Percentiles rank a stretch among this genome's conserved stretches.
phyloP scores from a whole-genome alignment of 92 coral and sea anemone species.

The Bergia sp. region DNA sequence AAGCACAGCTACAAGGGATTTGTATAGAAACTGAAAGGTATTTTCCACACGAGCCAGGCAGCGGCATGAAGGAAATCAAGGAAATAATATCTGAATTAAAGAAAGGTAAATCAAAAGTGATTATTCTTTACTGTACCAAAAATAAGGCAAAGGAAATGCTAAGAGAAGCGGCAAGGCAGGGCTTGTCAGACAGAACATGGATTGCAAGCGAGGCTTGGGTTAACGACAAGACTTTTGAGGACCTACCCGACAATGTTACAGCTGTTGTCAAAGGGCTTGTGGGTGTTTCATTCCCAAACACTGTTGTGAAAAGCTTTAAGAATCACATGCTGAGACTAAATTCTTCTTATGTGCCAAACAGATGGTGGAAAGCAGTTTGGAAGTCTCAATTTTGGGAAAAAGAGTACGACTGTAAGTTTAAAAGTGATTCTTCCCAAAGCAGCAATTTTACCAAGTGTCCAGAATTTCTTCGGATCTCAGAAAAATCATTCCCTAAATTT shows the following conservation, averaged over 20 bases:
- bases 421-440: constrained; percentile 15
- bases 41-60: constrained; percentile 46
- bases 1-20: constrained; percentile 56
- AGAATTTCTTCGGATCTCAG: constrained; percentile 46
- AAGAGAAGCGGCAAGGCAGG: constrained; percentile 61
- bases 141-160: constrained; percentile 39
- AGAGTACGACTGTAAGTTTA: constrained; percentile 63
- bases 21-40: constrained; percentile 79
- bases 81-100: constrained; percentile 65
- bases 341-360: constrained; percentile 58
- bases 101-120: constrained; percentile 54
- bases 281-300: constrained; percentile 72
- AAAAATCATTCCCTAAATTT: constrained; percentile 49
- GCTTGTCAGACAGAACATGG: constrained; percentile 68
- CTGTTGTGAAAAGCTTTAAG: constrained; percentile 54
- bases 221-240: neutral
- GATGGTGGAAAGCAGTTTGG: constrained; percentile 85
- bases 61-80: constrained; percentile 30
- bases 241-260: constrained; percentile 46
- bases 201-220: constrained; percentile 93
- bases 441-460: constrained; percentile 47
- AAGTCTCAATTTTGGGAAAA: constrained; percentile 36
- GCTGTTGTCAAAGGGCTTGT: constrained; percentile 70
- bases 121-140: constrained; percentile 66
- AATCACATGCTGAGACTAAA: constrained; percentile 55